Base-by-base conservation (phyloP, 2,797 vertebrate genomes). In the Enteromius paludinosus region DNA sequence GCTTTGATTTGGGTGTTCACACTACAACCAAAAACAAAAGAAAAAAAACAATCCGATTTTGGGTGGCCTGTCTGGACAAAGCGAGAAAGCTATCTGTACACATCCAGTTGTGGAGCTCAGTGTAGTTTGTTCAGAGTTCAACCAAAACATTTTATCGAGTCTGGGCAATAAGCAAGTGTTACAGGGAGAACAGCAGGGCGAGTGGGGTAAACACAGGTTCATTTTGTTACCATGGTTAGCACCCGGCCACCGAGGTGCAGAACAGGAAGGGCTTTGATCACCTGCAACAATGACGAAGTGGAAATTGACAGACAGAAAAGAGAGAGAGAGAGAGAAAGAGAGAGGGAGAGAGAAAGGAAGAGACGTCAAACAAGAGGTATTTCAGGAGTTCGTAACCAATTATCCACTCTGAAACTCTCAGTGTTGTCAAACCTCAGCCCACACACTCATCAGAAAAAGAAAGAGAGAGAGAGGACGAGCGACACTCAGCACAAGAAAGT, bases 211-310 rank as follows among this genome's bases (percentile, higher is more conserved):
- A 81, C 89, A 92, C 89, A 92, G 90, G 92, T 94, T 93, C 86
- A 91, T 94, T 93, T 90, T 88, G 91, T 94, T 95, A 94, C 94
- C 95, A 94, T 94, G 92, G 91, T 93, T 94, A 93, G 92, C 93
- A 93, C 91, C 93, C 30, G 94, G 92, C 94, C 94, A 95, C 90
- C 94, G 91, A 92, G 93, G 93, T 87, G 85, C 87, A 91, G 95
- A 92, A 93, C 95, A 95, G 91, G 93, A 93, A 79, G 94, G 93
- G 83, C 93, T 95, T 93, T 95, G 93, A 93, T 95, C 94, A 93
- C 94, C 94, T 95, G 94, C n/a, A 93, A 90, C 68, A 89, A 90
- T 83, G 87, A 91, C 82, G 89, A 89, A 84, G 72, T 87, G 86
- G 77, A 86, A 84, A 88, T 59, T 49, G 69, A 86, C 73, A 88